Percentiles rank a stretch among this genome's conserved stretches.
Evolutionary conservation across 2,888 invertebrate genomes (phyloP).

Genomic region (Rhabditophanes sp.): DNA sequence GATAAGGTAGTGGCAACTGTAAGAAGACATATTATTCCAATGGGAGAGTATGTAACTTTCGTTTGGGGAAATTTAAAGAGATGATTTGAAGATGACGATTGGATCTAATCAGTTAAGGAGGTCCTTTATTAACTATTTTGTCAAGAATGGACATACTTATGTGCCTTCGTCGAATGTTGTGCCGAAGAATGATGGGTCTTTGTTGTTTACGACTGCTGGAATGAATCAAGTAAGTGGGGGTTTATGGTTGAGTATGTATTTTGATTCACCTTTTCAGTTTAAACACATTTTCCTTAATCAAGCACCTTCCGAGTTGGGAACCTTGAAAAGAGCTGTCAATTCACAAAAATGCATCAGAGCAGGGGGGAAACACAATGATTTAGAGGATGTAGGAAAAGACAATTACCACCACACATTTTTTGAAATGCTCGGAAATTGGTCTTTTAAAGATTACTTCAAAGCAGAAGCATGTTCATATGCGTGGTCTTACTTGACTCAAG

Average conservation of each 20-base stretch:
- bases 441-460: conserved; percentile 97
- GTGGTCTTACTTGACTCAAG: conserved; percentile 77
- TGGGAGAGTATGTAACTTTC: no score
- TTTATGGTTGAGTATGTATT: no score
- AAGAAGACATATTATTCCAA: no score
- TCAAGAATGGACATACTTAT: conserved; percentile 63
- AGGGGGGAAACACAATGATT: conserved; percentile 86
- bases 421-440: conserved; percentile 99
- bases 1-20: no score
- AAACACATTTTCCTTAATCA: conserved; percentile 90
- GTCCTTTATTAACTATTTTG: conserved; percentile 67
- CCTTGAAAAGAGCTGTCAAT: conserved; percentile 65
- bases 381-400: conserved; percentile 98
- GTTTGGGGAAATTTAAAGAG: no score
- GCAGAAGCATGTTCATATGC: conserved; percentile 86
- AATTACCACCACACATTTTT: conserved; percentile 99
- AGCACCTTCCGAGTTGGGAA: conserved; percentile 80
- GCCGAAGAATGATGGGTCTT: conserved; percentile 68
- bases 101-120: conserved; percentile 8
- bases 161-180: conserved; percentile 94
- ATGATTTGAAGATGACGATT: no score
- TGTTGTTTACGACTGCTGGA: conserved; percentile 91
- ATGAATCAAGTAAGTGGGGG: conserved; percentile 79
- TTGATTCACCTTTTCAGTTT: conserved; percentile 52
- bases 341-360: conserved; percentile 97